A percentile compares a stretch with the other conserved stretches of the same genome.
Evolutionary conservation across 2,888 invertebrate genomes (phyloP).

Genomic region (Dynastes maya): DNA sequence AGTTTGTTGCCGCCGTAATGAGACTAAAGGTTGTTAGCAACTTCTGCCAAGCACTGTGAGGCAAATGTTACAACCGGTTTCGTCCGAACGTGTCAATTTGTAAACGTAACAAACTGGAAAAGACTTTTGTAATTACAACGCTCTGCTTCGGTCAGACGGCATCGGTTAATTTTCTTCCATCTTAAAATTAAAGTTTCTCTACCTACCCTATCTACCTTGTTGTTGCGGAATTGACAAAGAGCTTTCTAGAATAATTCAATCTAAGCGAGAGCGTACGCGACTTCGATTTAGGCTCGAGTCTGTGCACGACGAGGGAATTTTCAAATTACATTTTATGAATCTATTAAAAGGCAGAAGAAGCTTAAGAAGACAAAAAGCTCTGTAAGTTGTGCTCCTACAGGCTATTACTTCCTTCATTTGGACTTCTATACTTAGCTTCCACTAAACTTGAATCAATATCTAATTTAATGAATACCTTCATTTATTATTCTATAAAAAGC

Average conservation of each 20-base stretch:
- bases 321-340: neutral
- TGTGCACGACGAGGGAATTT: neutral
- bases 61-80: constrained; percentile 61
- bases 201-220: neutral
- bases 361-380: neutral
- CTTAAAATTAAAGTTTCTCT: constrained; percentile 45
- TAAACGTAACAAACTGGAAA: constrained; percentile 69
- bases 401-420: neutral
- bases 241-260: constrained; percentile 18
- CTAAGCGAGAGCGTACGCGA: constrained; percentile 13
- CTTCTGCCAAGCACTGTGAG: constrained; percentile 59
- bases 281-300: constrained; percentile 1
- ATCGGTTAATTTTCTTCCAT: constrained; percentile 42
- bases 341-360: neutral
- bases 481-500: too few relatives aligned
- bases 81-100: constrained; percentile 68
- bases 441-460: too few relatives aligned
- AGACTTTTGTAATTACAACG: constrained; percentile 68
- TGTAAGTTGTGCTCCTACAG: neutral
- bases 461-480: too few relatives aligned
- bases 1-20: constrained; percentile 65
- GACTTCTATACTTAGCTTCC: too few relatives aligned
- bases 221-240: constrained; percentile 25
- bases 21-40: constrained; percentile 66
- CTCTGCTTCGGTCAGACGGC: constrained; percentile 39